Percentiles rank a stretch among this genome's conserved stretches.
Evolutionary conservation across 2,888 invertebrate species (phyloP).

Genomic region (Seira sanloemensis): DNA sequence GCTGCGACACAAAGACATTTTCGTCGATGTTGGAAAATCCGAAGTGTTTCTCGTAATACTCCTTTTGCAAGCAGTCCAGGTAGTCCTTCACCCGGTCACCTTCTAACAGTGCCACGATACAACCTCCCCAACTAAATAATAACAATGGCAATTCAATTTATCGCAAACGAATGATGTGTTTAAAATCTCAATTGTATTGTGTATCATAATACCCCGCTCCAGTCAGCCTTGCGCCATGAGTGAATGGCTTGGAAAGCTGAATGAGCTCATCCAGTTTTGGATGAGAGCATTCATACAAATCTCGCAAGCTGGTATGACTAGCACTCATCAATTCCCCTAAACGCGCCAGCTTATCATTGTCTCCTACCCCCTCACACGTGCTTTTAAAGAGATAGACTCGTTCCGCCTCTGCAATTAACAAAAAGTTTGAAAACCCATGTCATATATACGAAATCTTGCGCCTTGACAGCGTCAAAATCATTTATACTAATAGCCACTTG

Average conservation of each 20-base stretch:
- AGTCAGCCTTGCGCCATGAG: slow-evolving; percentile 92
- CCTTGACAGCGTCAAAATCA: too few species aligned
- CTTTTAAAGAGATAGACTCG: slow-evolving; percentile 87
- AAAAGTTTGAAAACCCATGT: too few species aligned
- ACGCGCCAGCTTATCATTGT: slow-evolving; percentile 76
- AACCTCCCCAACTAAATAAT: slow-evolving; percentile 93
- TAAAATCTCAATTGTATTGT: background rate
- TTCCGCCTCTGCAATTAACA: slow-evolving; percentile 82
- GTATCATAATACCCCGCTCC: slow-evolving; percentile 86
- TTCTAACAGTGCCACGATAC: slow-evolving; percentile 90
- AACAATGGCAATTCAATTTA: background rate
- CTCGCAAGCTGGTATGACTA: slow-evolving; percentile 90
- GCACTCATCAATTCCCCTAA: slow-evolving; percentile 90
- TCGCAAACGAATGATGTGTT: background rate
- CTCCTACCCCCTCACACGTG: slow-evolving; percentile 77
- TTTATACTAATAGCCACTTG: too few species aligned
- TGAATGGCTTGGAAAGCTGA: slow-evolving; percentile 82
- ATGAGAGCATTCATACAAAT: slow-evolving; percentile 95
- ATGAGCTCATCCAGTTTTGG: slow-evolving; percentile 89
- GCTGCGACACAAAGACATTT: slow-evolving; percentile 84
- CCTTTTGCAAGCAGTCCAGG: slow-evolving; percentile 82
- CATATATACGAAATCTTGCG: too few species aligned
- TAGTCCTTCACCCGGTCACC: slow-evolving; percentile 82
- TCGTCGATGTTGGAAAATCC: slow-evolving; percentile 77
- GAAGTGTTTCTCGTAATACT: slow-evolving; percentile 80